Base-by-base conservation (phyloP, 2,888 invertebrate species). In the Nezara viridula region DNA sequence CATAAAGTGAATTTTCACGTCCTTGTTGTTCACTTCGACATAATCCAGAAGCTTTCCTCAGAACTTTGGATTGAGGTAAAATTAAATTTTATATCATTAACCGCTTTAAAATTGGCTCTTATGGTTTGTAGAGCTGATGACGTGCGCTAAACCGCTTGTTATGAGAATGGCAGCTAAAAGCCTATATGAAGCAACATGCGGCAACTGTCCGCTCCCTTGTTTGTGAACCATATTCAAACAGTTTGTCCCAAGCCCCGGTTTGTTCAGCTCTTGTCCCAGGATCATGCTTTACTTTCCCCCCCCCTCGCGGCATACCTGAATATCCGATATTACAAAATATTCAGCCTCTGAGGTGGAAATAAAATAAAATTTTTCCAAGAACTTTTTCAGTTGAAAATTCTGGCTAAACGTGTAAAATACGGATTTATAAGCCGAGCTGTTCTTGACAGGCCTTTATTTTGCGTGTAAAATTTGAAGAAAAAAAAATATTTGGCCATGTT, bases 171-270 rank as follows among this genome's bases (percentile, higher is more conserved):
- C 10, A 44, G 55, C 55, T 55, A 55, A 55, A 73, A 73, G 66
- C 66, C 37, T 19, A 37, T 73, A 73, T 73, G 19, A 73, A 73
- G 66, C 19, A 73, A 37, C 32, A 37, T 19, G 21, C 32, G 66
- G 66, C 4, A 27, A 73, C 66, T 19, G 66, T 32, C 37, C 24
- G 32, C 6, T 7, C 14, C 14, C 27, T 73, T 73, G 66, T 73
- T 73, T 73, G 66, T 73, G 37, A 37, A 73, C 66, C 32, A 73
- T 73, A 73, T 73, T 73, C 66, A 73, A 73, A 73, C 66, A 73
- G 66, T 73, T 73, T 73, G 32, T 37, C 19, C 32, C 37, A 21
- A 37, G 66, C 21, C 37, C 32, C 37, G 66, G 66, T 73, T 73
- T 73, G 66, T 73, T 73, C 66, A 37, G 66, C 66, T 37, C 66